Base-by-base conservation (phyloP, 2,888 invertebrate species). In the Mythimna impura region DNA sequence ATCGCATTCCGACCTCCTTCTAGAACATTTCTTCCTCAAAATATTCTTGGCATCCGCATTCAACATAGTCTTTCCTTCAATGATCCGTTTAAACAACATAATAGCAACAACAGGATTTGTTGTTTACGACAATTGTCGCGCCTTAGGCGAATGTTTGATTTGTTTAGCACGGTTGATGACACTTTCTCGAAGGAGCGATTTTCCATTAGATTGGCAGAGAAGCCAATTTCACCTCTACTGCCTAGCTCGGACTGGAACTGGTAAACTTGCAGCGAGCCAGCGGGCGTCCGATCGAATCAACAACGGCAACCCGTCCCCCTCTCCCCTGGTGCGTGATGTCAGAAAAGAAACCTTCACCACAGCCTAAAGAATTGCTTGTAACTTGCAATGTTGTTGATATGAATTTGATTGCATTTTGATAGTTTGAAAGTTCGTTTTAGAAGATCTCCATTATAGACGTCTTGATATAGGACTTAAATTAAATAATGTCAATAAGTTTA, bases 21-120 rank as follows among this genome's bases (percentile, higher is more conserved):
- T 94, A 91, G 94, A 94, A 94, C 95, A 96, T 93, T 95, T 96
- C 91, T 94, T 91, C 79, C 90, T 88, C 80, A 88, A 82, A 88
- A 91, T 93, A 75, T 87, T 93, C 89, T 91, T 92, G 67, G 84
- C 88, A 84, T 94, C 92, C 70, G 91, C 89, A 85, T 95, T 96
- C 96, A 96, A 93, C 96, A 96, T 91, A 94, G 96, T 94, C 89
- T 96, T 96, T 96, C 96, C 92, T 96, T 96, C 94, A 94, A 96
- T 91, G 96, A 96, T 92, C 95, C 96, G 96, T 96, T 96, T 95
- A 96, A 96, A 93, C 96, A 96, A 91, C 96, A 96, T 96, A 96
- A 92, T 95, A 96, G 91, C 79, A 96, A 89, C 47, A 96, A 88
- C 78, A 96, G 92, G 77, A 96, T 96, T 89, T 96, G 95, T 90